Evolutionary conservation across 2,797 vertebrate genomes (phyloP).

Genomic region (Otolemur crassicaudatus): DNA sequence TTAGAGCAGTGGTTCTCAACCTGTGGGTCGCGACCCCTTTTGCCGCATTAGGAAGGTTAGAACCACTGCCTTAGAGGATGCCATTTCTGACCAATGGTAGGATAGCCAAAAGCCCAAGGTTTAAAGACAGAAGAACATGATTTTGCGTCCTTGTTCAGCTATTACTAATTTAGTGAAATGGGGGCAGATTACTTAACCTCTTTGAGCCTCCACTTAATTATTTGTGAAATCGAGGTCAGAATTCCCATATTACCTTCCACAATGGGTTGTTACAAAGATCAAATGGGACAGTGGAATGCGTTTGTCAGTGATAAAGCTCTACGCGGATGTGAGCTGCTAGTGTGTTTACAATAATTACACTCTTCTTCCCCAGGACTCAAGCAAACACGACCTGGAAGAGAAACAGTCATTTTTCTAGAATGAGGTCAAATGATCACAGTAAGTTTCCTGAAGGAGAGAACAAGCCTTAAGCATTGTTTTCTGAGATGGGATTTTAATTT

Average conservation of each 20-base stretch:
- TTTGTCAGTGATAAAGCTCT: neutral
- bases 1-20: neutral
- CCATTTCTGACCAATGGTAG: slow-evolving; percentile 31
- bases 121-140: neutral
- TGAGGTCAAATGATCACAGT: neutral
- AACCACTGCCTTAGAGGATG: neutral
- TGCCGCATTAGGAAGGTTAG: too few species aligned
- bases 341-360: neutral
- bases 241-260: neutral
- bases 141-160: neutral
- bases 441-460: neutral
- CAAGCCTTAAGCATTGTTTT: neutral
- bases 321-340: neutral
- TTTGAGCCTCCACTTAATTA: slow-evolving; percentile 24
- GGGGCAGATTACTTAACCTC: neutral
- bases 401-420: slow-evolving; percentile 39
- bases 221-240: slow-evolving; percentile 38
- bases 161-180: neutral
- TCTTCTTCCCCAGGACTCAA: neutral
- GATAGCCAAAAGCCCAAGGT: neutral
- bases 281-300: neutral
- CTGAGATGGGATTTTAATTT: slow-evolving; percentile 35
- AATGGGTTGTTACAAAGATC: neutral
- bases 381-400: neutral
- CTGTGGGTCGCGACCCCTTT: too few species aligned